phyloP scores from a whole-genome alignment of 2,797 vertebrate species.

The Hippoglossus hippoglossus region DNA sequence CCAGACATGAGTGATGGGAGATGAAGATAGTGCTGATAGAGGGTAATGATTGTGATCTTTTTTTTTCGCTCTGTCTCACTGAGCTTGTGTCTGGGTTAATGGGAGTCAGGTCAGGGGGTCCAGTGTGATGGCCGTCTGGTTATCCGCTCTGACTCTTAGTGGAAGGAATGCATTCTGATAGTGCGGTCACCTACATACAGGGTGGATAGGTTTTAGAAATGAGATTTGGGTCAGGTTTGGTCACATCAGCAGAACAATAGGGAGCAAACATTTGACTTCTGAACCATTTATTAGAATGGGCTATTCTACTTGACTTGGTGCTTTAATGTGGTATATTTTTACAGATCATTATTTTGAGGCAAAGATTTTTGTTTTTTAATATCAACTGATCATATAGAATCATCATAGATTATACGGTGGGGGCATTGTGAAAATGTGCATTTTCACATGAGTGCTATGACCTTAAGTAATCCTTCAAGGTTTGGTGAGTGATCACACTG shows the following conservation, averaged over 20 bases:
- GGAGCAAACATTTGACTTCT: background rate
- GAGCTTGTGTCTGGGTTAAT: constrained; percentile 64
- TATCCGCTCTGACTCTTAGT: constrained; percentile 55
- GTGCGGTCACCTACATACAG: constrained; percentile 25
- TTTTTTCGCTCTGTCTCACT: constrained; percentile 49
- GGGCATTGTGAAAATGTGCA: no score
- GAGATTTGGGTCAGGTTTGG: background rate
- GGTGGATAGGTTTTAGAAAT: background rate
- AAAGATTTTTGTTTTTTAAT: no score
- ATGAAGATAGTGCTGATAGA: constrained; percentile 68
- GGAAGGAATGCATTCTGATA: constrained; percentile 44
- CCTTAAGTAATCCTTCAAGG: no score
- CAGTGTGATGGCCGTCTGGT: constrained; percentile 63
- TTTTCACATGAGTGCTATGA: no score
- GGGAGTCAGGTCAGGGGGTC: constrained; percentile 58
- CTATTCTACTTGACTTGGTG: background rate
- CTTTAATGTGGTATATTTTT: background rate
- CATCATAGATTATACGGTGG: no score
- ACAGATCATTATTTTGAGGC: no score
- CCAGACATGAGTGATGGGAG: constrained; percentile 65
- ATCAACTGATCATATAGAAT: no score
- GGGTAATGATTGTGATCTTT: constrained; percentile 72
- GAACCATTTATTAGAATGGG: background rate
- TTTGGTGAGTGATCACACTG: no score
- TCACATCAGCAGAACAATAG: background rate